A percentile compares a stretch with the other conserved stretches of the same genome.
Conservation (phyloP, 64 coral and sea anemone species). For the Acropora tenuis region DNA sequence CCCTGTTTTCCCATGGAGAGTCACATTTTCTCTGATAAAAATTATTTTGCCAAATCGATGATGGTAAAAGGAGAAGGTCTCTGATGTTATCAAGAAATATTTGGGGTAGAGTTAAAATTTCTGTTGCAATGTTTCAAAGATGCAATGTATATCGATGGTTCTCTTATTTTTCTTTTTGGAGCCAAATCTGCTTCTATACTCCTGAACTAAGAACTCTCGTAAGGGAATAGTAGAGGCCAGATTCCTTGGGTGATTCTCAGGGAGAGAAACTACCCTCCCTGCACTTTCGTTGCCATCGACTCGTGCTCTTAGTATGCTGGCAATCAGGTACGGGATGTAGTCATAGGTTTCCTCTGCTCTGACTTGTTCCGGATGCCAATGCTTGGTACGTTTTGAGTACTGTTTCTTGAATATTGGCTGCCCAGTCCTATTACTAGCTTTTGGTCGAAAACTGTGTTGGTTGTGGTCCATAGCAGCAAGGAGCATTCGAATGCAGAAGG, state of each 20-base stretch:
- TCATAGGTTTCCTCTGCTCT: background rate
- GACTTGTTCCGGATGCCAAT: slow-evolving; percentile 15
- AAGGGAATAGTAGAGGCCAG: slow-evolving; percentile 5
- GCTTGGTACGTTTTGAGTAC: slow-evolving; percentile 30
- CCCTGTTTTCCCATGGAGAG: no score
- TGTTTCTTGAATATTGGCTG: background rate
- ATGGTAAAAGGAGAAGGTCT: background rate
- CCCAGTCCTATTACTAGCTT: background rate
- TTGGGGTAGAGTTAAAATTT: background rate
- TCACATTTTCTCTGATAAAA: background rate
- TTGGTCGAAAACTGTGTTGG: background rate
- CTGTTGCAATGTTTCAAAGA: background rate
- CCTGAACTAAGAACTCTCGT: background rate
- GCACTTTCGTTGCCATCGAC: background rate
- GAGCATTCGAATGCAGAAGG: background rate
- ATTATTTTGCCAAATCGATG: background rate
- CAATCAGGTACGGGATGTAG: slow-evolving; percentile 8
- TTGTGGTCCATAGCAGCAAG: slow-evolving; percentile 8
- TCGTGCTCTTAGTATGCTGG: background rate
- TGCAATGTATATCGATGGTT: background rate
- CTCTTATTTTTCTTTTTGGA: background rate
- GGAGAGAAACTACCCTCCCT: background rate
- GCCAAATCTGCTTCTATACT: background rate
- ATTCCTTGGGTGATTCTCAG: slow-evolving; percentile 6
- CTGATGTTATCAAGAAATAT: background rate